Base-by-base conservation (phyloP, 2,113 vertebrate species). In the Halichoeres trimaculatus region DNA sequence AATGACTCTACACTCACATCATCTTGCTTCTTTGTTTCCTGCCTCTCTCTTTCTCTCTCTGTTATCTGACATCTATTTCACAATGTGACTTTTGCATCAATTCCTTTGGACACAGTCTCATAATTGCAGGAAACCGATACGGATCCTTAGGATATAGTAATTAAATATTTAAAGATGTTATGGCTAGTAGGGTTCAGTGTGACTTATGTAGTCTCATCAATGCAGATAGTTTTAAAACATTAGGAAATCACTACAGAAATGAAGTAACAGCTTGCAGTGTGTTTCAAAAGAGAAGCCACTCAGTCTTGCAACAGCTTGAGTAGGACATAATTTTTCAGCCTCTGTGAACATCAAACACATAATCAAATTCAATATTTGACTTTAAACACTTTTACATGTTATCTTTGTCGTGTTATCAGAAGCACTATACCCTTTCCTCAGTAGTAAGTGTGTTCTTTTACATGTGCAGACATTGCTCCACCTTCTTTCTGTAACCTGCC, bases 201-300 rank as follows among this genome's bases (percentile, higher is more conserved):
- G 34, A 22, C 12, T 23, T 4, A 19, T n/a, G 10, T 14, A 0
- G 38, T 63, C 58, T 3, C 52, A 63, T 10, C 14, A 23, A 19
- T 34, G 34, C 26, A 6, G 10, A 23, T 52, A 23, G 24, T 19
- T 14, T 9, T 19, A 9, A 35, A 22, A 59, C 30, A 2, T 82
- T 56, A 53, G 17, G 76, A n/a, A 79, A 81, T 72, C 59, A 14
- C 23, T 12, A 35, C 4, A 30, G 5, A 62, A 50, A 47, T 71
- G 22, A 65, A 50, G 67, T 5, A 81, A 86, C 43, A 65, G 30
- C 3, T 24, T 23, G 47, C 62, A 52, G 57, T 7, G 2, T 40
- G 43, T 86, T 88, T 64, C 81, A 63, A 86, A 84, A 89, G 47
- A 58, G 22, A 75, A 77, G 57, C 76, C 19, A 51, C 71, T 75